Evolutionary conservation across 1,140 invertebrate species (phyloP).

Genomic region (Psix sp.): DNA sequence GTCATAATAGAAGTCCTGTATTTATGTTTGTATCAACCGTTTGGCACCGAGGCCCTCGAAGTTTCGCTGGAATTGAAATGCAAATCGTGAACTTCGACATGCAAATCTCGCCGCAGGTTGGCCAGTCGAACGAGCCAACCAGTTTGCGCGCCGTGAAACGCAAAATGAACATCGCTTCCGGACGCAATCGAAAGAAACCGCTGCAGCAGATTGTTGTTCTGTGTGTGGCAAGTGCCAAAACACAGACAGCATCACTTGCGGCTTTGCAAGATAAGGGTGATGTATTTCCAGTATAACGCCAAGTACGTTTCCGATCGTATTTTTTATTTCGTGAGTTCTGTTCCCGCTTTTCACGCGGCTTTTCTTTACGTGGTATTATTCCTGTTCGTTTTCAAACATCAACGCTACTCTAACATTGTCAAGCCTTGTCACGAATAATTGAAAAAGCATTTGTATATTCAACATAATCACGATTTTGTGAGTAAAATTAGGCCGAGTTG

Average conservation of each 20-base stretch:
- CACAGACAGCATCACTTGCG: constrained; percentile 68
- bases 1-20: constrained; percentile 61
- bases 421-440: constrained; percentile 10
- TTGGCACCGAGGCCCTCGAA: constrained; percentile 66
- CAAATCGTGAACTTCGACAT: constrained; percentile 75
- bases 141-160: constrained; percentile 40
- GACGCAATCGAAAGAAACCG: constrained; percentile 68
- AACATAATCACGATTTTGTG: background rate
- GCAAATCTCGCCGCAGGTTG: constrained; percentile 74
- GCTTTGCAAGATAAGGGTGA: constrained; percentile 68
- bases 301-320: constrained; percentile 44
- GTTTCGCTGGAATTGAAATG: constrained; percentile 75
- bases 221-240: constrained; percentile 54
- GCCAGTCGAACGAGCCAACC: constrained; percentile 60
- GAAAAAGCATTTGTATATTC: constrained; percentile 13
- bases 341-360: constrained; percentile 12
- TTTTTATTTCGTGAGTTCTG: constrained; percentile 55
- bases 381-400: constrained; percentile 14
- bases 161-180: constrained; percentile 51
- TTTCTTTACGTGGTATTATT: constrained; percentile 20
- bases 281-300: constrained; percentile 69
- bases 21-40: constrained; percentile 74
- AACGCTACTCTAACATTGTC: constrained; percentile 7
- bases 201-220: constrained; percentile 28
- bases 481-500: no score